These are phyloP conservation scores for Marasmarcha lunaedactyla DNA, from an alignment of 2,888 invertebrate species.

Conservation along the genomic window DNA sequence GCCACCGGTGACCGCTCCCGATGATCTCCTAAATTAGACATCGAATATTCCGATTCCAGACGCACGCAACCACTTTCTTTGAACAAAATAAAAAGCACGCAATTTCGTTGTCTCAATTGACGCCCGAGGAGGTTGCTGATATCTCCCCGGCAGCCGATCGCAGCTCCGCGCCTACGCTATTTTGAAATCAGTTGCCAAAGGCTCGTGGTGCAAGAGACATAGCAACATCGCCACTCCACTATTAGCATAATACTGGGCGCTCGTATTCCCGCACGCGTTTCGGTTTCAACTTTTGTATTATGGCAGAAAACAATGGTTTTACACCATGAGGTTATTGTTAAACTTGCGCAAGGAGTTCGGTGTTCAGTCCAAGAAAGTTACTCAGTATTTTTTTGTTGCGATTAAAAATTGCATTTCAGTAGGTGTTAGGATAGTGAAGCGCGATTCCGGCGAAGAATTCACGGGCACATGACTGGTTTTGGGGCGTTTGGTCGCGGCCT, in stretches of 20 bases:
- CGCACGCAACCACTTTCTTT: slow-evolving; percentile 22
- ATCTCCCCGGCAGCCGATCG: slow-evolving; percentile 26
- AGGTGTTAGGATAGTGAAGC: slow-evolving; percentile 11
- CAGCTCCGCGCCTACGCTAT: slow-evolving; percentile 45
- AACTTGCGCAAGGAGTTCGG: slow-evolving; percentile 22
- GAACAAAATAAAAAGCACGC: slow-evolving; percentile 18
- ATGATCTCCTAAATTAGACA: slow-evolving; percentile 32
- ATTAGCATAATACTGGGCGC: slow-evolving; percentile 63
- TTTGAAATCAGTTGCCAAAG: slow-evolving; percentile 64
- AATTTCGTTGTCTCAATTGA: slow-evolving; percentile 23
- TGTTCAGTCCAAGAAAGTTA: too few relatives aligned
- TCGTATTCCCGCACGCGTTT: slow-evolving; percentile 41
- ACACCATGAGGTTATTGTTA: slow-evolving; percentile 25
- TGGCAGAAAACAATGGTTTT: too few relatives aligned
- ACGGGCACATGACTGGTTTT: slow-evolving; percentile 37
- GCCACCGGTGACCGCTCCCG: slow-evolving; percentile 42
- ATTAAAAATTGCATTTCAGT: too few relatives aligned
- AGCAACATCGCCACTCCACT: slow-evolving; percentile 47
- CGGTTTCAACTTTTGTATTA: slow-evolving; percentile 47
- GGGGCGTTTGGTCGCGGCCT: slow-evolving; percentile 59
- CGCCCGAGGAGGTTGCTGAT: slow-evolving; percentile 27
- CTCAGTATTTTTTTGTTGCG: too few relatives aligned
- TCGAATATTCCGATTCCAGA: slow-evolving; percentile 25
- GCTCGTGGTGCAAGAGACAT: slow-evolving; percentile 50
- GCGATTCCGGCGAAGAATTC: slow-evolving; percentile 61